A percentile compares a stretch with the other conserved stretches of the same genome.
Evolutionary conservation across 2,113 vertebrate species (phyloP).

Genomic region (Muntiacus reevesi): DNA sequence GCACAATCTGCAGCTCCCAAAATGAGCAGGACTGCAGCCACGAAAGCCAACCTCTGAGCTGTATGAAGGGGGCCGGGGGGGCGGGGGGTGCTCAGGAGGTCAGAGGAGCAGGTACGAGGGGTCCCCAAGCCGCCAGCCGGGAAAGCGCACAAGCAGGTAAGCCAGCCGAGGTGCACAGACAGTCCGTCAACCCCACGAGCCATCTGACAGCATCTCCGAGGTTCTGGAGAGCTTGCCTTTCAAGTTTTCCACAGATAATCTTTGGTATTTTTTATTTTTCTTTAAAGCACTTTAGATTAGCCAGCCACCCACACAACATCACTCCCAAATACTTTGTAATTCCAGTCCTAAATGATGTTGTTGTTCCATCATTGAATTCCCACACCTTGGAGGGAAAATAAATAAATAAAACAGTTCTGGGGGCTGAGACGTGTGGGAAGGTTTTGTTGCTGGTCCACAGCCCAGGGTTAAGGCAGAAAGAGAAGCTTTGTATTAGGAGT

Average conservation of each 20-base stretch:
- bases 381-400: background rate
- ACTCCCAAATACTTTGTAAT: background rate
- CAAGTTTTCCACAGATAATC: background rate
- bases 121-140: rapidly evolving
- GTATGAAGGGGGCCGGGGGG: background rate
- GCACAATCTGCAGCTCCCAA: rapidly evolving
- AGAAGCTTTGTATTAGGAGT: background rate
- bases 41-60: background rate
- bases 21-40: background rate
- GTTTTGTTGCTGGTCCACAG: background rate
- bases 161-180: background rate
- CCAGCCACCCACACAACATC: background rate
- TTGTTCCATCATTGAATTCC: background rate
- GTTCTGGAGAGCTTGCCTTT: background rate
- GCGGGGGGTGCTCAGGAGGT: background rate
- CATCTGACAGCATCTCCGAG: background rate
- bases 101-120: background rate
- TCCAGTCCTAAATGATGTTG: background rate
- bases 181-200: rapidly evolving
- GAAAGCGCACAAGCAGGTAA: rapidly evolving
- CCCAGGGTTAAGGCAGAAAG: background rate
- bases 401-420: background rate
- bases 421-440: background rate
- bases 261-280: background rate
- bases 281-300: background rate